Base-by-base conservation (phyloP, 2,113 vertebrate species). In the Cichladusa arquata region DNA sequence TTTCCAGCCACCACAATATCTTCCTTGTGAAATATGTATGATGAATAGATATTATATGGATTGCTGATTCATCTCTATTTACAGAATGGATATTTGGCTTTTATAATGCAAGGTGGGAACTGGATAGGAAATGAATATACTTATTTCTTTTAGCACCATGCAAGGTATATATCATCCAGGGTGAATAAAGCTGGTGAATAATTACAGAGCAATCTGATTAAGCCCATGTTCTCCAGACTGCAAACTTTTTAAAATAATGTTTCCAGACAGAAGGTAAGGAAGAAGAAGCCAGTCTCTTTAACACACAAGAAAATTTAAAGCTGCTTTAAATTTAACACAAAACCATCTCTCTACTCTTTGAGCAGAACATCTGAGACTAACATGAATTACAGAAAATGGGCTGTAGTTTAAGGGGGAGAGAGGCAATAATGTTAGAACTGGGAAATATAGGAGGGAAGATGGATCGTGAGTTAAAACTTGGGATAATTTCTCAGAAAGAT, bases 1-100 rank as follows among this genome's bases (percentile, higher is more conserved):
- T 98, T 98, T 98, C 95, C 97, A 98, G 96, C 90, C 97, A 96
- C 93, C 93, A 98, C 96, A 98, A 98, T 98, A 98, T 98, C 97
- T 96, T 98, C 96, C 96, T 98, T 98, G 98, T 98, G 98, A 98
- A 98, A 98, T 98, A 98, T 98, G 98, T 98, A 98, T 98, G 98
- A 98, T 98, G 98, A 97, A 98, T 98, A 98, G 98, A 98, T 98
- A 98, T 97, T 98, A 96, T 97, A 98, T 97, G 97, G 97, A 98
- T 98, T 98, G 98, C 98, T 98, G 98, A 98, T 98, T 98, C 98
- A 98, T 98, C 98, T 98, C 96, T 97, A 98, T 97, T 97, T 98
- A 97, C 96, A 92, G 95, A 98, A 97, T 97, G 92, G 96, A 95
- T 97, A 97, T 97, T 96, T 97, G 88, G 96, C 94, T 98, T 98